These are phyloP conservation scores for Cryptocheilus praepositus DNA, from an alignment of 2,888 invertebrate genomes.

Conservation along the genomic window DNA sequence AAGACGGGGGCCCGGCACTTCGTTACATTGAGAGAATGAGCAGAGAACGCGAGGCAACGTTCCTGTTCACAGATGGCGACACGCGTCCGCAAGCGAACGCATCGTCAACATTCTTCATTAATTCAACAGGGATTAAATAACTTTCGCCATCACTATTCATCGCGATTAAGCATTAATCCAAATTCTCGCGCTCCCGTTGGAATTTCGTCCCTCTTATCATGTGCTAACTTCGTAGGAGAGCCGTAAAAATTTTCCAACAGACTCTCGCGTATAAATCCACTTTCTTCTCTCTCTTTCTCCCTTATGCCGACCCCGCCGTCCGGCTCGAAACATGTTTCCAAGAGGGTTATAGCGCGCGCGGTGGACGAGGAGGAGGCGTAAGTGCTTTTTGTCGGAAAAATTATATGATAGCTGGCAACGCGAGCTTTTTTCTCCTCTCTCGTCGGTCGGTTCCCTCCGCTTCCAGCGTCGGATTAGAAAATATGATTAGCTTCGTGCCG, in stretches of 20 bases:
- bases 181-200: too few species aligned
- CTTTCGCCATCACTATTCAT: too few species aligned
- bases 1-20: constrained; percentile 9
- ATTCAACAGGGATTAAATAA: not conserved
- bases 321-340: constrained; percentile 63
- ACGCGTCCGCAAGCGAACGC: constrained; percentile 30
- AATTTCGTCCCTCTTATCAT: not conserved
- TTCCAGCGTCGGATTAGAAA: constrained; percentile 69
- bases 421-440: constrained; percentile 54
- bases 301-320: constrained; percentile 41
- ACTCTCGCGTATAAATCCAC: constrained; percentile 67
- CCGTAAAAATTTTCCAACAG: constrained; percentile 53
- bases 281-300: constrained; percentile 43
- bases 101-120: not conserved
- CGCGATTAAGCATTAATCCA: too few species aligned
- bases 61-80: constrained; percentile 54
- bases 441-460: constrained; percentile 49
- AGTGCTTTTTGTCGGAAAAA: constrained; percentile 73
- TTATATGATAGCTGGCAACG: constrained; percentile 69
- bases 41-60: constrained; percentile 23
- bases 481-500: constrained; percentile 71
- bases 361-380: constrained; percentile 57
- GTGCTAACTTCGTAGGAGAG: constrained; percentile 6
- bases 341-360: constrained; percentile 50
- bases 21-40: constrained; percentile 24